Base-by-base conservation (phyloP, 1,140 invertebrate genomes). In the Micrasema minimum region DNA sequence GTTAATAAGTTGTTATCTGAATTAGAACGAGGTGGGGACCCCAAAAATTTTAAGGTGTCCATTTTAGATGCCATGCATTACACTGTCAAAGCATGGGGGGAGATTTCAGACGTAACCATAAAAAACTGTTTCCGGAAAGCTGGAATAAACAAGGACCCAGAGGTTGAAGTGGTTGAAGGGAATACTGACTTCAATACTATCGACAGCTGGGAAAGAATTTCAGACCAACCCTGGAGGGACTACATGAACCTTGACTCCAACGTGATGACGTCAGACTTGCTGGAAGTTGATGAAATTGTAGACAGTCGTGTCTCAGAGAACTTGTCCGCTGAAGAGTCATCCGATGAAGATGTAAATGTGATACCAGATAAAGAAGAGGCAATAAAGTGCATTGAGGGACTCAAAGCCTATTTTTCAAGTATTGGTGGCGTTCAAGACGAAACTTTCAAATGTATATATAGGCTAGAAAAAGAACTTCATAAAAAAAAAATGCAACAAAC, bases 191-290 rank as follows among this genome's bases (percentile, higher is more conserved):
- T 4, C 22, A 23, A 20, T 45, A 22, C 23, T 45, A 62, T 62
- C 6, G 59, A 62, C 14, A 18, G 57, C 38, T 62, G 59, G 59
- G 59, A 62, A 62, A 31, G 18, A 12, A 62, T 62, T 62, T 62
- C 38, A 14, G 31, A 53, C 4, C 18, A 48, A 48, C 46, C 10
- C 50, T 38, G 5, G 37, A 11, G 11, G 37, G 37, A 38, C 37
- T 72, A 23, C 65, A 7, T 55, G 46, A 50, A 50, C n/a, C 46
- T 50, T 5, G 20, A 50, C 20, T 16, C 46, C 37, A 38, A 38
- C 37, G 37, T 38, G 37, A 38, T 38, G 5, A 38, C 5, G 5
- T 38, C 11, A 38, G 37, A 38, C 37, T 38, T 38, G 37, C 5
- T 38, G 37, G 37, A 38, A 38, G 37, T n/a, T n/a, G n/a, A n/a